These are phyloP conservation scores for Pseudomyrmex concolor DNA, from an alignment of 1,140 invertebrate genomes.

Conservation along the genomic window DNA sequence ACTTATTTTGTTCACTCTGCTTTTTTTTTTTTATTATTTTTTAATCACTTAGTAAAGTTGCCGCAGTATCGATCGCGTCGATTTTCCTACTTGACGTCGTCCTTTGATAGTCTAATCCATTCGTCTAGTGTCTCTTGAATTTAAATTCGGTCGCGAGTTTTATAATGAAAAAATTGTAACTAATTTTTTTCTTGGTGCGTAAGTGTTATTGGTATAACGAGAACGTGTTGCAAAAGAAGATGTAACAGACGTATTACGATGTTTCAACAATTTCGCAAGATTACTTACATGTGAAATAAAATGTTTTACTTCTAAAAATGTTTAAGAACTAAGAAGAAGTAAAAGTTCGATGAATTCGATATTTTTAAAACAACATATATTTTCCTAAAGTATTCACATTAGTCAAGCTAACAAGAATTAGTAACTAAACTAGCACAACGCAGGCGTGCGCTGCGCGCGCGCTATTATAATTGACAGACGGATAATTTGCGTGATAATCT, in stretches of 20 bases:
- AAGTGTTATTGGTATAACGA: constrained; percentile 23
- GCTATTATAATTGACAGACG: too few relatives aligned
- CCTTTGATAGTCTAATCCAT: constrained; percentile 7
- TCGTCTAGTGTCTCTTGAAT: constrained; percentile 33
- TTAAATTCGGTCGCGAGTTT: constrained; percentile 45
- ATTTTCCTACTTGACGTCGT: constrained; percentile 30
- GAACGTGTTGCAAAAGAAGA: constrained; percentile 36
- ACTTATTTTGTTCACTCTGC: neutral
- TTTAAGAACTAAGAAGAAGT: too few relatives aligned
- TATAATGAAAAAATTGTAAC: constrained; percentile 60
- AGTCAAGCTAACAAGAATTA: too few relatives aligned
- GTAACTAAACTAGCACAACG: too few relatives aligned
- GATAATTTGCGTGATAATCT: too few relatives aligned
- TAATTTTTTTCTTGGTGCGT: neutral
- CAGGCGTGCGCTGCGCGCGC: too few relatives aligned
- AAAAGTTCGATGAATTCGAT: too few relatives aligned
- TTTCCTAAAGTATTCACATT: too few relatives aligned
- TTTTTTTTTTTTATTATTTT: constrained; percentile 7
- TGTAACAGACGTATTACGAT: neutral
- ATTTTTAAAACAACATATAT: too few relatives aligned
- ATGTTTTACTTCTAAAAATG: too few relatives aligned
- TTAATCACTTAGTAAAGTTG: constrained; percentile 24
- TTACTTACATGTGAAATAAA: too few relatives aligned
- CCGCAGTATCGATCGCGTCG: constrained; percentile 21
- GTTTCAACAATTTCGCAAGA: too few relatives aligned